These are phyloP conservation scores for Oceanodroma leucorhoa DNA, from an alignment of 2,797 vertebrate genomes.

Conservation along the genomic window DNA sequence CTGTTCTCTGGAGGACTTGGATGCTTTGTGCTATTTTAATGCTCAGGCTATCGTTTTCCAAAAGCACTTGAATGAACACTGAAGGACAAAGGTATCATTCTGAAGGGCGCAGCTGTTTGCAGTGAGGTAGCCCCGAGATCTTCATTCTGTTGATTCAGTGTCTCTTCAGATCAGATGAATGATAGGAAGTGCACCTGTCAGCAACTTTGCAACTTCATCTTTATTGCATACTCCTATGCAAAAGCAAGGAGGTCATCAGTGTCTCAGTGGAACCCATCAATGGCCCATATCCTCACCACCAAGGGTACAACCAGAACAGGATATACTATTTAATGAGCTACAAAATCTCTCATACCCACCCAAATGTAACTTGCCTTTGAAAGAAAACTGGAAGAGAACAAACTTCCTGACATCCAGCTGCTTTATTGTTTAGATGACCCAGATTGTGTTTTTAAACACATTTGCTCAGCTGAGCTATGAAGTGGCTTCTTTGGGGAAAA, in stretches of 20 bases:
- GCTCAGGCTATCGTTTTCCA: conserved; percentile 34
- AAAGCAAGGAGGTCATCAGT: not conserved
- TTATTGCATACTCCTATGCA: not conserved
- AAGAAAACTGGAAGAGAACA: not conserved
- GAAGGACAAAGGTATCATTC: conserved; percentile 63
- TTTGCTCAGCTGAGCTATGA: not conserved
- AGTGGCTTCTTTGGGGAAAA: not conserved
- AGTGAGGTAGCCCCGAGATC: not conserved
- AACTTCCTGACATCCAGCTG: not conserved
- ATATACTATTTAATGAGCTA: not conserved
- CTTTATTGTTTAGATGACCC: not conserved
- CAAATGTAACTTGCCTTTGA: not conserved
- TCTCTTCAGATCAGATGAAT: conserved; percentile 45
- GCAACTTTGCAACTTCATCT: conserved; percentile 15
- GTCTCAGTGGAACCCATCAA: not conserved
- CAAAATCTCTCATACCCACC: not conserved
- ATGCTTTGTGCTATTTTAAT: conserved; percentile 48
- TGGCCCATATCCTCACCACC: not conserved
- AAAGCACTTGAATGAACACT: conserved; percentile 24
- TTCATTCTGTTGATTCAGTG: conserved; percentile 67
- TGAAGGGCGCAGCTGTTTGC: conserved; percentile 1
- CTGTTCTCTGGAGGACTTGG: not conserved
- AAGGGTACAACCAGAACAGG: not conserved
- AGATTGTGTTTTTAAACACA: not conserved
- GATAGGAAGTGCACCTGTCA: not conserved